Evolutionary conservation across 2,888 invertebrate species (phyloP).

Genomic region (Latrodectus hesperus): DNA sequence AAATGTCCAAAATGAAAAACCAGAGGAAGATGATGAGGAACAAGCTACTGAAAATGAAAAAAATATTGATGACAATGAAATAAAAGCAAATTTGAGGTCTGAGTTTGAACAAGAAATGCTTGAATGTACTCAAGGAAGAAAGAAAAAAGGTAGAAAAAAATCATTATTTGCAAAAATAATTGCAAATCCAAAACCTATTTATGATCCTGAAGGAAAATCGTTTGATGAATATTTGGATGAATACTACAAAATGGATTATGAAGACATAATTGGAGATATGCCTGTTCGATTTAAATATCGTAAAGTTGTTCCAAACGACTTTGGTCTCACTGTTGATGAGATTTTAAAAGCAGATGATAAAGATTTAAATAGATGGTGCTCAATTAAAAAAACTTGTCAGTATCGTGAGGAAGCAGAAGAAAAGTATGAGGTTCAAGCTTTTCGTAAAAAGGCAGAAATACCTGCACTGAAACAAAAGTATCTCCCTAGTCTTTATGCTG

Average conservation of each 20-base stretch:
- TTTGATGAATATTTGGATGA: constrained; percentile 90
- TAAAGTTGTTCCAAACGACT: constrained; percentile 88
- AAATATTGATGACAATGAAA: background rate
- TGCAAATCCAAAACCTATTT: constrained; percentile 86
- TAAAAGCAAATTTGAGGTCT: constrained; percentile 79
- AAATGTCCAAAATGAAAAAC: constrained; percentile 74
- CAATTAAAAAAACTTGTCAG: constrained; percentile 89
- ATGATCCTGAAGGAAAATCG: constrained; percentile 80
- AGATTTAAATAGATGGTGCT: constrained; percentile 96
- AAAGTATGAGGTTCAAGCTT: constrained; percentile 85
- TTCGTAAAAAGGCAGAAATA: constrained; percentile 84
- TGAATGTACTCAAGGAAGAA: constrained; percentile 75
- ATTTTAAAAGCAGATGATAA: constrained; percentile 92
- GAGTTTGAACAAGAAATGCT: constrained; percentile 79
- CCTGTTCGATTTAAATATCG: constrained; percentile 94
- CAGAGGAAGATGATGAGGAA: constrained; percentile 89
- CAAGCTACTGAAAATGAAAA: constrained; percentile 80
- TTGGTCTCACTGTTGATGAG: constrained; percentile 93
- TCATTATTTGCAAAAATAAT: constrained; percentile 86
- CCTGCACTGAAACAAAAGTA: constrained; percentile 84
- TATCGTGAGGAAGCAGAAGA: constrained; percentile 85
- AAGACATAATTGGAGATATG: constrained; percentile 92
- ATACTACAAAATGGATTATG: constrained; percentile 95
- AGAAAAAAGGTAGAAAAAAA: constrained; percentile 75
- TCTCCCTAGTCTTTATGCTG: constrained; percentile 83